A percentile compares a stretch with the other conserved stretches of the same genome.
Evolutionary conservation across 2,888 invertebrate genomes (phyloP).

Genomic region (Eupithecia exiguata): DNA sequence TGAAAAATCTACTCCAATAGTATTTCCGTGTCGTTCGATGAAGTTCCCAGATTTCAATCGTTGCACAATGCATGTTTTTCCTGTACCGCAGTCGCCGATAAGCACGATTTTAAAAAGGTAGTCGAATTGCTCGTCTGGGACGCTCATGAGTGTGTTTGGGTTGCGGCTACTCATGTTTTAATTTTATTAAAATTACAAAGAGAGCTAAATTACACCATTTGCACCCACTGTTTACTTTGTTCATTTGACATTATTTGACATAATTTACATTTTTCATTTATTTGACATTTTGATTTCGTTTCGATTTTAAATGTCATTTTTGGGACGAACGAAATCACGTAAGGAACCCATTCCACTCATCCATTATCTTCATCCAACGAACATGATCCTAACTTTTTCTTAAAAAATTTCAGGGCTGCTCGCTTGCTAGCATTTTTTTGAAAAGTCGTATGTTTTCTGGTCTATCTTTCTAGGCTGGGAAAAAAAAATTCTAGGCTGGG

Average conservation of each 20-base stretch:
- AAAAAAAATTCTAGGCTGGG: no score
- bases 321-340: no score
- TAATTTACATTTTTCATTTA: no score
- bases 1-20: conserved; percentile 98
- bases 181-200: conserved; percentile 49
- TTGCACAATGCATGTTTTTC: conserved; percentile 97
- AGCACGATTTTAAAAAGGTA: conserved; percentile 97
- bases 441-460: no score
- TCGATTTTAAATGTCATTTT: no score
- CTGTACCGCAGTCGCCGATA: conserved; percentile 95
- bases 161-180: conserved; percentile 88
- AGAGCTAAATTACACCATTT: conserved; percentile 36
- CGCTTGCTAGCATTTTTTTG: no score
- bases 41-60: conserved; percentile 98
- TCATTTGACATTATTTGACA: conserved; percentile 53
- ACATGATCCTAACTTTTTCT: no score
- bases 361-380: no score
- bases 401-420: no score
- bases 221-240: conserved; percentile 60
- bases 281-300: neutral
- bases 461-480: no score
- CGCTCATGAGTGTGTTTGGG: conserved; percentile 89
- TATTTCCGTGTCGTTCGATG: conserved; percentile 97
- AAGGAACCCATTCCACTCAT: no score
- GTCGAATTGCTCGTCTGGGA: conserved; percentile 93